Evolutionary conservation across 2,113 vertebrate species (phyloP).

Genomic region (Aspiorhynchus laticeps): DNA sequence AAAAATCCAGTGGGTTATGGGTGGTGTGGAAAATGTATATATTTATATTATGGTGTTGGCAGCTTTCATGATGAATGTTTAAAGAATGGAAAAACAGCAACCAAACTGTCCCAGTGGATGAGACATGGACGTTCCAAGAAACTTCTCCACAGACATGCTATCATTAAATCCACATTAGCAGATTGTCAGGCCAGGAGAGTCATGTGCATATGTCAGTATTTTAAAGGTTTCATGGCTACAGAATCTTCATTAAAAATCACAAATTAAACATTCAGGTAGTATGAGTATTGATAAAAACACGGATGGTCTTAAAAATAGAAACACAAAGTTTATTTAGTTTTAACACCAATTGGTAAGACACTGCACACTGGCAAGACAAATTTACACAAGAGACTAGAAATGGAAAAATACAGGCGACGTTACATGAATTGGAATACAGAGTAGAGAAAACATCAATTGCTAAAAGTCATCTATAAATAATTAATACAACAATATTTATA

Average conservation of each 20-base stretch:
- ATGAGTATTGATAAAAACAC: conserved; percentile 7
- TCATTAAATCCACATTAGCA: conserved; percentile 16
- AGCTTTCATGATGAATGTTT: background rate
- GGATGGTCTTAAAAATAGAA: conserved; percentile 20
- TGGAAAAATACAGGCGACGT: conserved; percentile 63
- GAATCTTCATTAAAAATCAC: background rate
- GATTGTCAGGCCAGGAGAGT: background rate
- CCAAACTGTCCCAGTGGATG: background rate
- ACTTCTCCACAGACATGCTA: background rate
- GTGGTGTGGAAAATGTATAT: background rate
- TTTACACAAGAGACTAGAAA: conserved; percentile 62
- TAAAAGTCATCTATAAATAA: conserved; percentile 74
- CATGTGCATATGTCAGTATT: conserved; percentile 24
- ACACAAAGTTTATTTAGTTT: conserved; percentile 59
- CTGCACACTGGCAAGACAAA: conserved; percentile 68
- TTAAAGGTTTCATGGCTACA: background rate
- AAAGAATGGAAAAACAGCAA: background rate
- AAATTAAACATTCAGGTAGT: background rate
- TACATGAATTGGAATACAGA: conserved; percentile 69
- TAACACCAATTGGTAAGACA: conserved; percentile 65
- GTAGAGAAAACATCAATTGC: conserved; percentile 65
- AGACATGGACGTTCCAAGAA: background rate
- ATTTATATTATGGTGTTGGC: background rate
- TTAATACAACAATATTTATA: conserved; percentile 68
- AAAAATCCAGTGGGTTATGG: background rate